Percentiles rank a stretch among this genome's conserved stretches.
Conservation (phyloP, 1,140 invertebrate genomes). For the Aphelenchoides avenae region DNA sequence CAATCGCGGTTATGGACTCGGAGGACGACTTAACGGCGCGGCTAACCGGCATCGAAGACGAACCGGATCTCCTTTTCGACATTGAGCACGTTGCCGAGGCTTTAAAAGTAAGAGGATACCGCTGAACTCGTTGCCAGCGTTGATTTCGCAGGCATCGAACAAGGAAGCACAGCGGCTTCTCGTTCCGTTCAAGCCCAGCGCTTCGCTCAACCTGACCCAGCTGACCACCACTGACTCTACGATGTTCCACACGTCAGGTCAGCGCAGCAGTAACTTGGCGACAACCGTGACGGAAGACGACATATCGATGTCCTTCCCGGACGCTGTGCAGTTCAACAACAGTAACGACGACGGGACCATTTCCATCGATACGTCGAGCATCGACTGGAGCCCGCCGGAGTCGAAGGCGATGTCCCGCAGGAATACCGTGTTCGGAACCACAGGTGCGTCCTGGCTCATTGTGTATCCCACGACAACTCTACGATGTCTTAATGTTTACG, state of each 20-base stretch:
- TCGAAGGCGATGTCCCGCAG: conserved; percentile 17
- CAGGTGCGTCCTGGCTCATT: neutral
- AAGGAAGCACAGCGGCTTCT: conserved; percentile 28
- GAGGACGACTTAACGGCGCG: conserved; percentile 38
- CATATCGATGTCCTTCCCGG: too few relatives aligned
- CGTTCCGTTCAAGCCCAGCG: too few relatives aligned
- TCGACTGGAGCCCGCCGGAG: conserved; percentile 39
- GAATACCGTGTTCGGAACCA: conserved; percentile 24
- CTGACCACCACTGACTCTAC: too few relatives aligned
- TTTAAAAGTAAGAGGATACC: conserved; percentile 40
- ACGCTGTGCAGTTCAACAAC: conserved; percentile 11
- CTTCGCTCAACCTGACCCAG: too few relatives aligned
- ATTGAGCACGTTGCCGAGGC: conserved; percentile 34
- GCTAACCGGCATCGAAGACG: conserved; percentile 30
- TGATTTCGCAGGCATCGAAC: conserved; percentile 37
- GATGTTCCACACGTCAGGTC: too few relatives aligned
- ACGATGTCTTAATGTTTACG: neutral
- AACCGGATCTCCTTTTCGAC: conserved; percentile 30
- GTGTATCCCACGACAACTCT: neutral
- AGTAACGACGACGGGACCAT: conserved; percentile 6
- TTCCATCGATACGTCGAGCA: conserved; percentile 15
- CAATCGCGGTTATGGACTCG: conserved; percentile 48
- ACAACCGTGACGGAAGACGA: too few relatives aligned
- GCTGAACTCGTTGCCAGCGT: too few relatives aligned
- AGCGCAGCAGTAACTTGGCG: too few relatives aligned